Evolutionary conservation across 2,888 invertebrate species (phyloP).

Genomic region (Neoitamus cyanurus): DNA sequence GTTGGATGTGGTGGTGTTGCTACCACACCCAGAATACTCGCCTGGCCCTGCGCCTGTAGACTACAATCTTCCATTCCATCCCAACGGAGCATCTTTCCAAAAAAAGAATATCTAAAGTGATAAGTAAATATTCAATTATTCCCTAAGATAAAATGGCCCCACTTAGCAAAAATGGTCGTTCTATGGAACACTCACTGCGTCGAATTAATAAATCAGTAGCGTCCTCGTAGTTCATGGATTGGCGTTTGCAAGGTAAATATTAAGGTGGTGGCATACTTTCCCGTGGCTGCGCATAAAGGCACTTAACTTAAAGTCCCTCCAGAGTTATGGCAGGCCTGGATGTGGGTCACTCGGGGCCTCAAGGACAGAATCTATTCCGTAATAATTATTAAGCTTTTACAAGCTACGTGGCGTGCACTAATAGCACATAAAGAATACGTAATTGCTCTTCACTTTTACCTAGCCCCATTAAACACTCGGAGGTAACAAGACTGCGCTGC

Average conservation of each 20-base stretch:
- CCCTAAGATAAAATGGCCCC: neutral
- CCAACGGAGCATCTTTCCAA: too few species aligned
- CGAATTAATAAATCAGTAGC: neutral
- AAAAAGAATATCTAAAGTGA: too few species aligned
- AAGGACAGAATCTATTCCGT: neutral
- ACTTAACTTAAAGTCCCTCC: neutral
- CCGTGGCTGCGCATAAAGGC: neutral
- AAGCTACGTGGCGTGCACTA: neutral
- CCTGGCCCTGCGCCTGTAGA: too few species aligned
- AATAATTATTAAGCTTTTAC: neutral
- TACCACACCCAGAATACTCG: too few species aligned
- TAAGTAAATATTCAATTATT: too few species aligned
- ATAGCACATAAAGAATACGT: neutral
- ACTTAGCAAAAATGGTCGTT: neutral
- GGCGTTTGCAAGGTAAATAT: neutral
- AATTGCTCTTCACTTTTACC: neutral
- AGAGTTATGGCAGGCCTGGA: neutral
- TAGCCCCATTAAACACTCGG: neutral
- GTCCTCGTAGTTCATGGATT: neutral
- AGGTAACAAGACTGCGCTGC: neutral
- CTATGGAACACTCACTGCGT: too few species aligned
- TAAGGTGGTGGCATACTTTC: neutral
- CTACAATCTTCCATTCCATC: too few species aligned
- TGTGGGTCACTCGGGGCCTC: neutral
- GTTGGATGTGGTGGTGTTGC: too few species aligned